A percentile compares a stretch with the other conserved stretches of the same genome.
phyloP scores from a whole-genome alignment of 2,113 vertebrate genomes.

The Fukomys damarensis region DNA sequence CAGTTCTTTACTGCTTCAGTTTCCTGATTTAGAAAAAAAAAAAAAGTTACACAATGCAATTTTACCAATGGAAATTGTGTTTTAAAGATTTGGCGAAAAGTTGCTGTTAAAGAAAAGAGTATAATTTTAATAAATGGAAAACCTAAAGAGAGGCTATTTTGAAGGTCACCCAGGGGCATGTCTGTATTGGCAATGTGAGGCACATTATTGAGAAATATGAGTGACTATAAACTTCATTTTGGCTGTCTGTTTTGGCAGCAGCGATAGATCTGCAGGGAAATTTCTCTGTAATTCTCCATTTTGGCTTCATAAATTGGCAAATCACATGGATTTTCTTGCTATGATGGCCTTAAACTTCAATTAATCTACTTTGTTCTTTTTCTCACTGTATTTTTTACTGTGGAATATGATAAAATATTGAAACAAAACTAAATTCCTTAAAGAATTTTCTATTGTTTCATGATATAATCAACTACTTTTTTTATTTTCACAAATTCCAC shows the following conservation, averaged over 20 bases:
- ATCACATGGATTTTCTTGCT: conserved; percentile 60
- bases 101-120: conserved; percentile 55
- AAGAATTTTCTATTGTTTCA: conserved; percentile 9
- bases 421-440: conserved; percentile 41
- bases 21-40: conserved; percentile 15
- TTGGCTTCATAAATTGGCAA: conserved; percentile 79
- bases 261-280: conserved; percentile 69
- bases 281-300: conserved; percentile 77
- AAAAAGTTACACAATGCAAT: neutral
- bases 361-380: conserved; percentile 69
- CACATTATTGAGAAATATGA: conserved; percentile 72
- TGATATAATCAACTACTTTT: neutral
- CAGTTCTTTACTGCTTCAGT: conserved; percentile 4
- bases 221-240: conserved; percentile 77
- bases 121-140: conserved; percentile 67
- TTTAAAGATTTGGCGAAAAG: conserved; percentile 50
- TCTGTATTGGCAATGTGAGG: conserved; percentile 58
- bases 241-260: conserved; percentile 76
- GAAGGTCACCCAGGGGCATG: conserved; percentile 62
- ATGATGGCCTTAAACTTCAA: conserved; percentile 55
- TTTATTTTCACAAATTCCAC: conserved; percentile 22
- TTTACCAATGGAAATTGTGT: neutral
- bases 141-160: conserved; percentile 51
- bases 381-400: conserved; percentile 9
- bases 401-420: conserved; percentile 42